Evolutionary conservation across 2,888 invertebrate species (phyloP).

Genomic region (Rotaria socialis): DNA sequence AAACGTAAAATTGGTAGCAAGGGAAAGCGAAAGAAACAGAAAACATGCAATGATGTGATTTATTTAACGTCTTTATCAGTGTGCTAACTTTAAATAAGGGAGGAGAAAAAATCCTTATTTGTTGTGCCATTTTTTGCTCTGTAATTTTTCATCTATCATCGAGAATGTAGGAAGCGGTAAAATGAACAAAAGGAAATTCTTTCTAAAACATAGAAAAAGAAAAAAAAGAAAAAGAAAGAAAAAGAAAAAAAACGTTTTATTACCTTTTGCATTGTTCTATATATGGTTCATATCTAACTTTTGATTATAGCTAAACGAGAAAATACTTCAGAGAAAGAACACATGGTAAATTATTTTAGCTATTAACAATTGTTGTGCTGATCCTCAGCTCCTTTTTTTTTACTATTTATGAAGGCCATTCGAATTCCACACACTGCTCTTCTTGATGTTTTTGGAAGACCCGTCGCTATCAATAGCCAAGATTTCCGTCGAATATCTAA

Average conservation of each 20-base stretch:
- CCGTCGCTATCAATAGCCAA: conserved; percentile 36
- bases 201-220: background rate
- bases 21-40: background rate
- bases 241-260: background rate
- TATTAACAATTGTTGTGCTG: background rate
- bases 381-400: background rate
- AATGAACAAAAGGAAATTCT: background rate
- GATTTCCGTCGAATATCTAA: conserved; percentile 40
- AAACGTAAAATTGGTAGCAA: background rate
- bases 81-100: background rate
- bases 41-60: background rate
- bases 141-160: background rate
- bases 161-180: background rate
- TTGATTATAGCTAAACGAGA: background rate
- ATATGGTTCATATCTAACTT: background rate
- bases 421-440: conserved; percentile 41
- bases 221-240: background rate
- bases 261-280: background rate
- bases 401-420: conserved; percentile 42
- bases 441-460: conserved; percentile 39
- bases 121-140: background rate
- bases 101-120: background rate
- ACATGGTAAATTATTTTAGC: background rate
- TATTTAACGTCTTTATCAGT: background rate
- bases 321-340: background rate